Conservation (phyloP, 1,140 invertebrate species). For the Drosophila mayri region DNA sequence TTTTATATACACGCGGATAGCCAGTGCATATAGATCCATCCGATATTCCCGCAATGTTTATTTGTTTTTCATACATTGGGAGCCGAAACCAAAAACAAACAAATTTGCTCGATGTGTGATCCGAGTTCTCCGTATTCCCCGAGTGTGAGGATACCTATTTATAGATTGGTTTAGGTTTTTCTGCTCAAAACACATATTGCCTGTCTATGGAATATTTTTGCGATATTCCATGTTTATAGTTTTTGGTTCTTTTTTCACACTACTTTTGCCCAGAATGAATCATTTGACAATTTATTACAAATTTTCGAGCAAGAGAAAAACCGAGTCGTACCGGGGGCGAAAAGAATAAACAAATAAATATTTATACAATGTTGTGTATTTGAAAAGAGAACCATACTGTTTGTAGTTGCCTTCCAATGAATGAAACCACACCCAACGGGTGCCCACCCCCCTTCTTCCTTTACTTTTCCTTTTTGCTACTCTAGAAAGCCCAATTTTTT, state of each 20-base stretch:
- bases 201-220: slow-evolving; percentile 44
- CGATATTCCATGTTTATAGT: slow-evolving; percentile 23
- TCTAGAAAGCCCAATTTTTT: neutral
- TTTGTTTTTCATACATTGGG: slow-evolving; percentile 47
- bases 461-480: neutral
- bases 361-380: slow-evolving; percentile 37
- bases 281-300: slow-evolving; percentile 45
- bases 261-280: slow-evolving; percentile 36
- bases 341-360: slow-evolving; percentile 42
- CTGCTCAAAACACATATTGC: slow-evolving; percentile 29
- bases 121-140: slow-evolving; percentile 29
- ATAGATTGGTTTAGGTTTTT: slow-evolving; percentile 45
- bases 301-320: slow-evolving; percentile 2
- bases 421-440: slow-evolving; percentile 30
- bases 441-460: neutral
- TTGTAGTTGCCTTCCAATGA: slow-evolving; percentile 33
- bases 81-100: slow-evolving; percentile 41
- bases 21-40: slow-evolving; percentile 9
- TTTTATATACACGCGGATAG: slow-evolving; percentile 21
- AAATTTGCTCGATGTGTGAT: slow-evolving; percentile 35
- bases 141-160: slow-evolving; percentile 36
- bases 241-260: slow-evolving; percentile 1
- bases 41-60: slow-evolving; percentile 34
- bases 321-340: slow-evolving; percentile 8
- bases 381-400: slow-evolving; percentile 39